Evolutionary conservation across 1,140 invertebrate genomes (phyloP).

Genomic region (Hylyphantes graminicola): DNA sequence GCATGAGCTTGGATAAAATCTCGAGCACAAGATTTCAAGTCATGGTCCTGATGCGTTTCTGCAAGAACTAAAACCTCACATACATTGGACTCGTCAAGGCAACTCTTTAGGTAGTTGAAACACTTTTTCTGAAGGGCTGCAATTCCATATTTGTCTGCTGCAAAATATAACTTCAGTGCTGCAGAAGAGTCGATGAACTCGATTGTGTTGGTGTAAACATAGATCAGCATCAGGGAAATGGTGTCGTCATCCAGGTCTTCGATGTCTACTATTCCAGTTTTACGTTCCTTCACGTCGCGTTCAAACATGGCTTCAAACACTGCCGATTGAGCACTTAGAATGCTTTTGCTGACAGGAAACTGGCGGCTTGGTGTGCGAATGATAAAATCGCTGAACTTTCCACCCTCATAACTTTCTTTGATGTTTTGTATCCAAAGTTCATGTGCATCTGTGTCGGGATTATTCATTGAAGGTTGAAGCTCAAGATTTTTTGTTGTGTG

Average conservation of each 20-base stretch:
- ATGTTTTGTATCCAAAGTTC: background rate
- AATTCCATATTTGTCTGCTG: background rate
- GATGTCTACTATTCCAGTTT: slow-evolving; percentile 57
- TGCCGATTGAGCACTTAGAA: slow-evolving; percentile 66
- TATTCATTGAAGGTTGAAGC: too few relatives aligned
- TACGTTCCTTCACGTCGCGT: slow-evolving; percentile 71
- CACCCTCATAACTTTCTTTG: background rate
- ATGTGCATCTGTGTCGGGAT: too few relatives aligned
- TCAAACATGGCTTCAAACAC: slow-evolving; percentile 67
- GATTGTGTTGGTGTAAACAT: slow-evolving; percentile 6
- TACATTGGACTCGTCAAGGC: background rate
- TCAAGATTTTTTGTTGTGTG: too few relatives aligned
- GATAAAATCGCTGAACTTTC: slow-evolving; percentile 63
- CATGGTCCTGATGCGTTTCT: background rate
- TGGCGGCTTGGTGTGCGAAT: slow-evolving; percentile 62
- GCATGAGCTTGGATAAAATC: background rate
- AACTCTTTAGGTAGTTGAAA: background rate
- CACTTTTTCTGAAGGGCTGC: background rate
- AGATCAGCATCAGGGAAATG: slow-evolving; percentile 21
- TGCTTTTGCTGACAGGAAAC: slow-evolving; percentile 65
- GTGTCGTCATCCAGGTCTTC: slow-evolving; percentile 43
- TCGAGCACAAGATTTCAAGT: background rate
- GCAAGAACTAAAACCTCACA: slow-evolving; percentile 9
- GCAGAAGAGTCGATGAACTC: background rate
- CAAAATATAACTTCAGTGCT: slow-evolving; percentile 73